Evolutionary conservation across 30 jellyfish, hydroid and myxozoan species (phyloP).

Genomic region (Aurelia aurita complex sp. Pacific): DNA sequence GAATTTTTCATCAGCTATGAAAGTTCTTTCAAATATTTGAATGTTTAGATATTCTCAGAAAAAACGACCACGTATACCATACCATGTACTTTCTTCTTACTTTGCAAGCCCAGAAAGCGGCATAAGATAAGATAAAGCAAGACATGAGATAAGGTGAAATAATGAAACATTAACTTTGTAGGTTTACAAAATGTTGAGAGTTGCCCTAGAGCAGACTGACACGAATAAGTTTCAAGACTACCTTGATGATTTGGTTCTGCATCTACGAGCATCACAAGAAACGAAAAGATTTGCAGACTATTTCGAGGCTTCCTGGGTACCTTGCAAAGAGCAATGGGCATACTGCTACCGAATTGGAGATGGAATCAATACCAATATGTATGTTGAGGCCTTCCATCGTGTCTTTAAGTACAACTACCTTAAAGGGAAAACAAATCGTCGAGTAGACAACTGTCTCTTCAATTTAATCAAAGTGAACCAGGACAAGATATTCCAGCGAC

Average conservation of each 20-base stretch:
- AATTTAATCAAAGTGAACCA: conserved; percentile 6
- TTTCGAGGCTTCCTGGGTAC: conserved; percentile 30
- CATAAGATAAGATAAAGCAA: too few species aligned
- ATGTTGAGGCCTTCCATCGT: conserved; percentile 33
- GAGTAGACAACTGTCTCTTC: conserved; percentile 35
- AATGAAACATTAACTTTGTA: too few species aligned
- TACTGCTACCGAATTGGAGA: conserved; percentile 18
- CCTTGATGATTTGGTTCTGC: conserved; percentile 2
- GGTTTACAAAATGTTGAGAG: conserved; percentile 23
- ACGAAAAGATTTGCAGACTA: conserved; percentile 37
- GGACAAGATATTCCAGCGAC: conserved; percentile 24
- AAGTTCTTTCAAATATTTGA: too few species aligned
- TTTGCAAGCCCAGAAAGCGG: too few species aligned
- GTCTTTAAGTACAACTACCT: conserved; percentile 38
- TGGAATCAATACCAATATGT: conserved; percentile 37
- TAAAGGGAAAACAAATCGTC: conserved; percentile 13
- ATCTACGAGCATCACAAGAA: conserved; percentile 1
- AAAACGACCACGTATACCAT: too few species aligned
- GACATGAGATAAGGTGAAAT: too few species aligned
- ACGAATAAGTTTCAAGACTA: conserved; percentile 1
- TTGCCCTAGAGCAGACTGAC: conserved; percentile 39
- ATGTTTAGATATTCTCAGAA: too few species aligned
- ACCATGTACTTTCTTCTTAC: too few species aligned
- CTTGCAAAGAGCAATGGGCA: conserved; percentile 5
- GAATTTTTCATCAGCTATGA: too few species aligned